Percentiles rank a stretch among this genome's conserved stretches.
Conservation (phyloP, 2,797 vertebrate genomes). For the Ctenopoma multispine region DNA sequence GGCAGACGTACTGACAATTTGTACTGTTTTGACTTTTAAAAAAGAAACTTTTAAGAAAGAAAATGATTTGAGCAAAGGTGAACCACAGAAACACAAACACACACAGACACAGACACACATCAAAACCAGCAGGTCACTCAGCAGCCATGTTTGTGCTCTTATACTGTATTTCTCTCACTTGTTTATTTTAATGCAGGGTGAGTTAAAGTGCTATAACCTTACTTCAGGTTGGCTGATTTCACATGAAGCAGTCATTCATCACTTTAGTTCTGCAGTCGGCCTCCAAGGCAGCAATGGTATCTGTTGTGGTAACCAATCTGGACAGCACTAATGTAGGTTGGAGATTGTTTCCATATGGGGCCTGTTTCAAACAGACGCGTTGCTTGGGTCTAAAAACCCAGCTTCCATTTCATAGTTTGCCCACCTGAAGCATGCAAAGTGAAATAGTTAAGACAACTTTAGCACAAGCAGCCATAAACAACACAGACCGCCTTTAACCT, state of each 20-base stretch:
- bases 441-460: constrained; percentile 61
- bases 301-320: constrained; percentile 73
- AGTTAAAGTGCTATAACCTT: constrained; percentile 60
- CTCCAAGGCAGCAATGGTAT: constrained; percentile 75
- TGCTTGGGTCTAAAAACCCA: constrained; percentile 49
- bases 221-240: constrained; percentile 65
- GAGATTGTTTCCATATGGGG: constrained; percentile 85
- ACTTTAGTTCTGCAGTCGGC: constrained; percentile 61
- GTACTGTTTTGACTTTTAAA: constrained; percentile 51
- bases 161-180: constrained; percentile 54
- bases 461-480: constrained; percentile 62
- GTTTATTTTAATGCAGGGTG: constrained; percentile 79
- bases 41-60: constrained; percentile 8
- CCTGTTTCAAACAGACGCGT: constrained; percentile 51
- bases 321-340: constrained; percentile 72
- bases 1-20: constrained; percentile 55
- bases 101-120: constrained; percentile 60
- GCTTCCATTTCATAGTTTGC: constrained; percentile 54
- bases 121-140: constrained; percentile 61
- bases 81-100: constrained; percentile 44
- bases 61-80: constrained; percentile 67
- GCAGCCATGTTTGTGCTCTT: constrained; percentile 64
- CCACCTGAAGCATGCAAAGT: constrained; percentile 37
- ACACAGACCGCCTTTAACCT: constrained; percentile 59
- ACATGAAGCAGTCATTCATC: constrained; percentile 74